Conservation (phyloP, 2,888 invertebrate genomes). For the Pterostichus niger region DNA sequence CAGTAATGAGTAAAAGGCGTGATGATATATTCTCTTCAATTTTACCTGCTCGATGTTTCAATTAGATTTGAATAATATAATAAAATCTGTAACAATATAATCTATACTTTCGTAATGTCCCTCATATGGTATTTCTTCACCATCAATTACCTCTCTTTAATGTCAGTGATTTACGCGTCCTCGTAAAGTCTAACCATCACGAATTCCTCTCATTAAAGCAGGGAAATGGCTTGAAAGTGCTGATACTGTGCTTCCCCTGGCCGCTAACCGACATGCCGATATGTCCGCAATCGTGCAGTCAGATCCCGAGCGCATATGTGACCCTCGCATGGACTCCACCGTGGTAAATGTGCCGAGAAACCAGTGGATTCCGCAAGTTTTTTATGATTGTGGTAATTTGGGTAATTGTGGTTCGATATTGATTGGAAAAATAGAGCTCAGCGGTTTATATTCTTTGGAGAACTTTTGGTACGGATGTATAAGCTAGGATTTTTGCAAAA, state of each 20-base stretch:
- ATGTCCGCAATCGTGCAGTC: not conserved
- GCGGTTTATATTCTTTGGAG: no score
- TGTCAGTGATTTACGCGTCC: not conserved
- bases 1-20: no score
- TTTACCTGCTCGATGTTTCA: no score
- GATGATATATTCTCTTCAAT: no score
- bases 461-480: no score
- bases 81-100: no score
- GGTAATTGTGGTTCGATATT: not conserved
- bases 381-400: constrained; percentile 3
- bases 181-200: not conserved
- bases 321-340: not conserved
- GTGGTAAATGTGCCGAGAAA: constrained; percentile 2
- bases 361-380: not conserved
- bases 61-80: no score
- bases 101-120: no score
- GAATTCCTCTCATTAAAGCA: constrained; percentile 6
- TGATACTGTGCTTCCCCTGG: not conserved
- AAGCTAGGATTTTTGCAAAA: no score
- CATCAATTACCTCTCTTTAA: not conserved
- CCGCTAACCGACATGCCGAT: no score
- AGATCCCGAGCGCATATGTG: not conserved
- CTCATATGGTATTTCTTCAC: not conserved
- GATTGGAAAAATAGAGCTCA: not conserved
- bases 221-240: not conserved